Conservation (phyloP, 2,797 vertebrate genomes). For the Lateolabrax maculatus region DNA sequence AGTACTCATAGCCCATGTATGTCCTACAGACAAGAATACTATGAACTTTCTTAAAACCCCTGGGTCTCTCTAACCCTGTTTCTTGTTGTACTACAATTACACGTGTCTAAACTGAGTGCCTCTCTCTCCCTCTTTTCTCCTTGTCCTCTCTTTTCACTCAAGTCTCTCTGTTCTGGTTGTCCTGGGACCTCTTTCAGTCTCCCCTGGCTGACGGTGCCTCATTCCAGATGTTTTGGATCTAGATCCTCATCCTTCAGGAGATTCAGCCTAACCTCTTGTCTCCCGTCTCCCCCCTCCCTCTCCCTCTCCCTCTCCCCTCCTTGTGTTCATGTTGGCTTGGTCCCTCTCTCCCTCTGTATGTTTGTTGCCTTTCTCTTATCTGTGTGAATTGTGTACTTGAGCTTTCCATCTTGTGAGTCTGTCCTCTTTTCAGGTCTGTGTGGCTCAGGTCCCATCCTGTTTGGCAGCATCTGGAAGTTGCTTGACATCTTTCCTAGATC, state of each 20-base stretch:
- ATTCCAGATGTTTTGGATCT: conserved; percentile 23
- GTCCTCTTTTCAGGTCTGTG: neutral
- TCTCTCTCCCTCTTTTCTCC: neutral
- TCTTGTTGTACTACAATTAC: neutral
- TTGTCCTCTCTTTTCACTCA: neutral
- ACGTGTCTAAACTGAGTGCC: neutral
- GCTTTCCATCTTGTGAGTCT: neutral
- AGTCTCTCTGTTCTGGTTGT: neutral
- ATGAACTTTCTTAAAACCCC: neutral
- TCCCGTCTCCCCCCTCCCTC: too few relatives aligned
- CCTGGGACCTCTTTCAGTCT: neutral
- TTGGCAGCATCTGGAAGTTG: neutral
- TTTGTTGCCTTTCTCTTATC: neutral
- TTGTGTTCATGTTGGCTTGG: too few relatives aligned
- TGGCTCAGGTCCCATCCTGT: neutral
- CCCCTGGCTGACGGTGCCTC: neutral
- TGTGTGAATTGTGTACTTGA: neutral
- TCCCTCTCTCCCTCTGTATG: too few relatives aligned
- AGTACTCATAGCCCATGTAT: neutral
- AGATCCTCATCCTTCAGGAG: neutral
- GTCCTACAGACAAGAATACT: neutral
- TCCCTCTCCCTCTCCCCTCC: too few relatives aligned
- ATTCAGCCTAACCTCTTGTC: too few relatives aligned
- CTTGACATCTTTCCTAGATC: neutral
- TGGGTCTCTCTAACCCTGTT: too few relatives aligned